Percentiles rank a stretch among this genome's conserved stretches.
Conservation (phyloP, 2,888 invertebrate species). For the Caenorhabditis sp. region DNA sequence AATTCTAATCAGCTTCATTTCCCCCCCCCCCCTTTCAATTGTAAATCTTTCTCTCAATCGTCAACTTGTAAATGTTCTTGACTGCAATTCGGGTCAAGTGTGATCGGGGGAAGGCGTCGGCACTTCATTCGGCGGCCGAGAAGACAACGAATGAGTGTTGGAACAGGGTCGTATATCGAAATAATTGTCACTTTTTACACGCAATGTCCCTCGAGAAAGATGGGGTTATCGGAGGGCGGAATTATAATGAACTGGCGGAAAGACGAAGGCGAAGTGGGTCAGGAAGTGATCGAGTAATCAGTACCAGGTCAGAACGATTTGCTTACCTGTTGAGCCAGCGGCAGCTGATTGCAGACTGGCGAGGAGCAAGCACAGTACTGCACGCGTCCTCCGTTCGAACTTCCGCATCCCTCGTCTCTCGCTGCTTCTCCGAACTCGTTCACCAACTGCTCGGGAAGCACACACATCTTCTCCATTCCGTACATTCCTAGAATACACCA, state of each 20-base stretch:
- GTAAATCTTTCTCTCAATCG: background rate
- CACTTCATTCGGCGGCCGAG: constrained; percentile 25
- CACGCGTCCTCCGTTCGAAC: constrained; percentile 51
- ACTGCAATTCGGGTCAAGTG: constrained; percentile 24
- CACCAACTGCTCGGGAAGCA: constrained; percentile 65
- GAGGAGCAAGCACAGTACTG: constrained; percentile 71
- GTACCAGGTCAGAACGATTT: background rate
- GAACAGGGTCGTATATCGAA: constrained; percentile 37
- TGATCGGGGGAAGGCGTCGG: constrained; percentile 22
- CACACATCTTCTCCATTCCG: constrained; percentile 76
- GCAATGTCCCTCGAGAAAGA: constrained; percentile 1
- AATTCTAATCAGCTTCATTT: constrained; percentile 13
- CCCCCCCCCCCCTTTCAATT: no score
- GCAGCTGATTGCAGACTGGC: constrained; percentile 67
- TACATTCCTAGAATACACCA: constrained; percentile 69
- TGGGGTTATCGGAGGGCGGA: background rate
- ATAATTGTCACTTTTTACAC: constrained; percentile 40
- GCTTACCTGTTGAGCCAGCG: constrained; percentile 62
- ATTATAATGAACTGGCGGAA: constrained; percentile 7
- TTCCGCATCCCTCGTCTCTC: constrained; percentile 63
- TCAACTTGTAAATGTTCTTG: constrained; percentile 16
- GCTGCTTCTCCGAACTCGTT: constrained; percentile 69
- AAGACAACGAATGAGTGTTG: constrained; percentile 20
- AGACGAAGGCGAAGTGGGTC: constrained; percentile 1
- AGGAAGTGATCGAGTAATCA: background rate